Base-by-base conservation (phyloP, 2,113 vertebrate genomes). In the Reinhardtius hippoglossoides region DNA sequence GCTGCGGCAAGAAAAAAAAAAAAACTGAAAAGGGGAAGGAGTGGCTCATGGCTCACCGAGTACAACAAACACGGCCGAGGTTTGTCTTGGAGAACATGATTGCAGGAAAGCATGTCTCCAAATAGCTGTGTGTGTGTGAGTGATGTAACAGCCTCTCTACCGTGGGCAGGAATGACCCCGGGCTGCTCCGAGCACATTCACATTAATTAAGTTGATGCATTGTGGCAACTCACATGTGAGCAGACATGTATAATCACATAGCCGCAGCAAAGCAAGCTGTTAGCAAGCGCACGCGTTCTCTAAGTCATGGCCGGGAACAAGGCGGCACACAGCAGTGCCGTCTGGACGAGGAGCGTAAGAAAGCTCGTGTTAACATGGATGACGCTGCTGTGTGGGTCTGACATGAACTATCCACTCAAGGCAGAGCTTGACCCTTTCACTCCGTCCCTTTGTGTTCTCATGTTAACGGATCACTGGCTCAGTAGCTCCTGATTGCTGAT, bases 131-230 rank as follows among this genome's bases (percentile, higher is more conserved):
- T 80, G 24, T 71, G 52, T 65, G 65, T 27, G 66, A 42, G 73
- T 91, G 89, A 92, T 78, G 85, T 89, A 89, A 91, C 86, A 80
- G 66, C 85, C 77, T 77, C 74, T 83, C 31, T 68, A 81, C 81
- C 73, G 86, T 91, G 78, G 74, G 85, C 87, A 90, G 82, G 79
- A 82, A 86, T 87, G 91, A 91, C 91, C 89, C 58, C 61, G 0
- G 89, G 89, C 86, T 75, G 71, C 76, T 71, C 69, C 27, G 15
- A 77, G 82, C 82, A 67, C 87, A 74, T 86, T 92, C 87, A 79
- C 82, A 85, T 92, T 93, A 83, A 91, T 92, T 93, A 90, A 82
- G 83, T 81, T 87, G 88, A 93, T 92, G 85, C 81, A 74, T 78
- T 65, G 67, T 90, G 90, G 88, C 91, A 87, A 90, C 86, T 89